Percentiles rank a stretch among this genome's conserved stretches.
These are phyloP conservation scores for Brachypterus glaber DNA, from an alignment of 2,888 invertebrate species.

Conservation along the genomic window DNA sequence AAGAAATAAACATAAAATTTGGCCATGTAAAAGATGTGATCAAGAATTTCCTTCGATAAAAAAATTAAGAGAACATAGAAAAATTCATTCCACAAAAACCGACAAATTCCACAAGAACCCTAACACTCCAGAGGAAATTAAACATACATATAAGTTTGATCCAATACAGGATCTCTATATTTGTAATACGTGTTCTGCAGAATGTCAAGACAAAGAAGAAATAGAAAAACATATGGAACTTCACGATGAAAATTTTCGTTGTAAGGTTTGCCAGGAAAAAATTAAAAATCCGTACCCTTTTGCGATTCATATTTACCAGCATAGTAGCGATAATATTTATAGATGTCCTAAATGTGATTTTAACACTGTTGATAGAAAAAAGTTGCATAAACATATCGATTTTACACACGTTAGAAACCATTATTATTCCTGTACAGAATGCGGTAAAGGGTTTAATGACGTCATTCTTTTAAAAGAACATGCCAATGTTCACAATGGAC, in stretches of 20 bases:
- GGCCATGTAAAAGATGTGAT: too few species aligned
- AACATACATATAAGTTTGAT: conserved; percentile 23
- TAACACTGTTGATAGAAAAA: too few species aligned
- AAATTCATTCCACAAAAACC: too few species aligned
- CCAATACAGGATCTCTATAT: conserved; percentile 26
- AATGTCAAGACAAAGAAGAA: conserved; percentile 25
- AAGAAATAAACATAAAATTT: too few species aligned
- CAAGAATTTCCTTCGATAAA: too few species aligned
- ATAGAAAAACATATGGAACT: conserved; percentile 26
- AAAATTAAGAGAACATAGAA: too few species aligned
- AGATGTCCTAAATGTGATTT: too few species aligned
- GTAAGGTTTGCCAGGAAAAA: conserved; percentile 27
- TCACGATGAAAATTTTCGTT: conserved; percentile 33
- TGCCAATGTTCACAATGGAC: conserved; percentile 36
- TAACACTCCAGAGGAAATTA: too few species aligned
- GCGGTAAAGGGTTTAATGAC: conserved; percentile 43
- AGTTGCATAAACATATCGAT: too few species aligned
- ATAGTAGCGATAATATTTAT: conserved; percentile 27
- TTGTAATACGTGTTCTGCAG: conserved; percentile 28
- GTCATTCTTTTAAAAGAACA: conserved; percentile 41
- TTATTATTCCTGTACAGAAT: conserved; percentile 40
- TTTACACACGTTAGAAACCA: too few species aligned
- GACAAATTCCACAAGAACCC: too few species aligned
- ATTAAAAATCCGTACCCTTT: conserved; percentile 30
- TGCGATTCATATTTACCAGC: conserved; percentile 30